These are phyloP conservation scores for Stenurella melanura DNA, from an alignment of 2,888 invertebrate species.

Conservation along the genomic window DNA sequence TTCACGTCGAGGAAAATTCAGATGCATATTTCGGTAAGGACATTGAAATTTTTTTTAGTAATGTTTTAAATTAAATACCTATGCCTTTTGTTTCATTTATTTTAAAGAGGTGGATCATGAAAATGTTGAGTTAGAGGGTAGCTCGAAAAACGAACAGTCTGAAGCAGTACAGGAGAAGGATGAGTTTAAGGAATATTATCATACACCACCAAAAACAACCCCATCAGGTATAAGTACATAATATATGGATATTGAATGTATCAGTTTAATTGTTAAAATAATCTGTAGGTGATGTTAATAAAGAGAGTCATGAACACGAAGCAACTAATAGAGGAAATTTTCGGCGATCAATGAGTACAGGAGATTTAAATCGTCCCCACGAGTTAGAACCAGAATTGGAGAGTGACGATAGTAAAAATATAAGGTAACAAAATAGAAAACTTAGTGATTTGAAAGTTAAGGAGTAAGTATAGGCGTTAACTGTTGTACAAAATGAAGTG, in stretches of 20 bases:
- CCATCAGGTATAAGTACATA: background rate
- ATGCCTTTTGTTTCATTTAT: constrained; percentile 5
- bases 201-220: background rate
- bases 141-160: background rate
- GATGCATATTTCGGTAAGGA: constrained; percentile 61
- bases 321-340: background rate
- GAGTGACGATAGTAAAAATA: background rate
- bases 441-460: background rate
- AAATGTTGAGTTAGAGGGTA: background rate
- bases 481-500: no score
- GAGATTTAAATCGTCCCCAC: constrained; percentile 24
- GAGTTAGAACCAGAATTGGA: background rate
- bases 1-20: constrained; percentile 48
- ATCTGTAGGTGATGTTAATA: background rate
- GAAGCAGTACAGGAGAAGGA: background rate
- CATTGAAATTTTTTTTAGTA: background rate
- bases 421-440: background rate
- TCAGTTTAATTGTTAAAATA: background rate
- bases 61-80: background rate
- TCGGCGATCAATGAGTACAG: constrained; percentile 40
- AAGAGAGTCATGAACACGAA: background rate
- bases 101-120: constrained; percentile 40
- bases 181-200: constrained; percentile 1
- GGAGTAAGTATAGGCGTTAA: no score
- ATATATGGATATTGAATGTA: background rate